A percentile compares a stretch with the other conserved stretches of the same genome.
Evolutionary conservation across 2,888 invertebrate species (phyloP).

Genomic region (Polia nebulosa): DNA sequence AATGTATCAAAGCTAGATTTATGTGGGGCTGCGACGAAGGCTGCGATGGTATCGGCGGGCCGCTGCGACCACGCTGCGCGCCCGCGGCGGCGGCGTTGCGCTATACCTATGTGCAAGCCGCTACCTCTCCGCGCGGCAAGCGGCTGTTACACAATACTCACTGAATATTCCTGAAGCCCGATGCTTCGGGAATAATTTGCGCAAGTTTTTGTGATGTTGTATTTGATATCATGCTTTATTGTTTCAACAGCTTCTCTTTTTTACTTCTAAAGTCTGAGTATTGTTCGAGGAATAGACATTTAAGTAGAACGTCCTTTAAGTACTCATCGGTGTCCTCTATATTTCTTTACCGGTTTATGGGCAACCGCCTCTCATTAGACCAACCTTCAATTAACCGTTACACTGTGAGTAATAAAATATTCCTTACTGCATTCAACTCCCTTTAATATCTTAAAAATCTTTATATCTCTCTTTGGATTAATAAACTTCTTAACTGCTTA

Average conservation of each 20-base stretch:
- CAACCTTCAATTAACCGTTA: slow-evolving; percentile 67
- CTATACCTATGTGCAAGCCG: slow-evolving; percentile 35
- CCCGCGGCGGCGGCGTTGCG: slow-evolving; percentile 62
- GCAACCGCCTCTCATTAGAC: slow-evolving; percentile 40
- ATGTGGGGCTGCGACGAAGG: slow-evolving; percentile 87
- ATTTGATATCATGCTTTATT: slow-evolving; percentile 29
- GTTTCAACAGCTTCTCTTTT: slow-evolving; percentile 28
- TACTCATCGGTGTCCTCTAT: slow-evolving; percentile 10
- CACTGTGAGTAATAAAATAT: slow-evolving; percentile 79
- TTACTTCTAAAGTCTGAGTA: slow-evolving; percentile 1
- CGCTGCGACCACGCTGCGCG: slow-evolving; percentile 58
- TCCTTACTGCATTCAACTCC: slow-evolving; percentile 59
- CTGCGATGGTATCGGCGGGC: slow-evolving; percentile 83
- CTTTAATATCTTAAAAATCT: slow-evolving; percentile 73
- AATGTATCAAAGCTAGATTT: slow-evolving; percentile 90
- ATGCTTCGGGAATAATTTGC: slow-evolving; percentile 32
- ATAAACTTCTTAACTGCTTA: slow-evolving; percentile 76
- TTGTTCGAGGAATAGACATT: neutral
- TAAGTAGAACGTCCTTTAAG: slow-evolving; percentile 8
- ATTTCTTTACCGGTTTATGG: slow-evolving; percentile 19
- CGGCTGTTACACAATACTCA: slow-evolving; percentile 48
- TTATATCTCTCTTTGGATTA: slow-evolving; percentile 74
- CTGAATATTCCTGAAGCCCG: slow-evolving; percentile 38
- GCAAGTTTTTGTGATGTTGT: slow-evolving; percentile 29
- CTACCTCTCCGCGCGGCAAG: slow-evolving; percentile 36